These are phyloP conservation scores for Malurus leucopterus DNA, from an alignment of 2,797 vertebrate genomes.

Conservation along the genomic window DNA sequence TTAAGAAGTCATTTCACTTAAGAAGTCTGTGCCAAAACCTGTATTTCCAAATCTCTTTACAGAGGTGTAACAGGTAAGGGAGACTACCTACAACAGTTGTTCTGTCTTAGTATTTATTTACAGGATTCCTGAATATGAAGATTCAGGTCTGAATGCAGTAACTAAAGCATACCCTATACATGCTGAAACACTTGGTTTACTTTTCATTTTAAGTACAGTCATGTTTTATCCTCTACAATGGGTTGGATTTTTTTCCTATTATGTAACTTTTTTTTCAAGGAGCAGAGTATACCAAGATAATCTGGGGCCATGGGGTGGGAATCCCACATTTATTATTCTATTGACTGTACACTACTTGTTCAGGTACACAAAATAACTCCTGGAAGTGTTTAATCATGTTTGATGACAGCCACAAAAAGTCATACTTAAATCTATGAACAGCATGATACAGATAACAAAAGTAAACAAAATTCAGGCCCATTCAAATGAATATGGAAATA, in stretches of 20 bases:
- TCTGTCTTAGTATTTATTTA: conserved; percentile 13
- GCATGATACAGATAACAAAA: neutral
- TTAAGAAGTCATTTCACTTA: too few relatives aligned
- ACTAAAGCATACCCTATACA: neutral
- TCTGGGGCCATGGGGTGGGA: neutral
- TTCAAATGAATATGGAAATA: neutral
- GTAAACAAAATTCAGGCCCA: neutral
- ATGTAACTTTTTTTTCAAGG: neutral
- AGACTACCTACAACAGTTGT: neutral
- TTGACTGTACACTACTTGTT: neutral
- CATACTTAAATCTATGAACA: neutral
- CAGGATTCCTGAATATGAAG: neutral
- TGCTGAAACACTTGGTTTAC: neutral
- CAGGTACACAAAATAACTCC: neutral
- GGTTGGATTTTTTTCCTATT: neutral
- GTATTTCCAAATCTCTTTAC: conserved; percentile 1
- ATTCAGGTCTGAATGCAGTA: neutral
- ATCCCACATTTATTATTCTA: neutral
- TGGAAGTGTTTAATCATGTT: neutral
- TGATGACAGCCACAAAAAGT: neutral
- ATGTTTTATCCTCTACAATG: neutral
- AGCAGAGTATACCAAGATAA: neutral
- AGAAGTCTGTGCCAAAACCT: conserved; percentile 4
- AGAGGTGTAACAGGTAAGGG: neutral
- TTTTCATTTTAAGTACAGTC: neutral